A percentile compares a stretch with the other conserved stretches of the same genome.
Evolutionary conservation across 2,797 vertebrate genomes (phyloP).

Genomic region (Lepilemur septentrionalis): DNA sequence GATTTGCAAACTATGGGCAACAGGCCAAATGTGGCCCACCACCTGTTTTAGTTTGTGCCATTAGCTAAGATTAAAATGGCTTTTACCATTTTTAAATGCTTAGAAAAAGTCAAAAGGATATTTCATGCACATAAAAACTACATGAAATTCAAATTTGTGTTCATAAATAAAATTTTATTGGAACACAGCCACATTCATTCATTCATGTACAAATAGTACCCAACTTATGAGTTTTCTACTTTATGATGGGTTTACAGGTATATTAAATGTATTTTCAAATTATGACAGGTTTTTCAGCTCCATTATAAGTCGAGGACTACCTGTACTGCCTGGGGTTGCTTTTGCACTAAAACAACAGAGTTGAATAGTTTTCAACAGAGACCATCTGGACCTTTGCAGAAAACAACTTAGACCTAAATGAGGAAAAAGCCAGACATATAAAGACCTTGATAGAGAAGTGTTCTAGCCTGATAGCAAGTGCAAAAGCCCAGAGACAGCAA

Average conservation of each 20-base stretch:
- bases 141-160: constrained; percentile 19
- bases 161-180: not conserved
- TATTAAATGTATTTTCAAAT: not conserved
- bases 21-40: not conserved
- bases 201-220: not conserved
- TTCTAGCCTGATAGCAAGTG: not conserved
- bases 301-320: not conserved
- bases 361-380: not conserved
- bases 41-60: not conserved
- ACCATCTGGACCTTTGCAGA: not conserved
- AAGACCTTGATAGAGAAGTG: not conserved
- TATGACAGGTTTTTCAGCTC: not conserved
- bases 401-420: constrained; percentile 11
- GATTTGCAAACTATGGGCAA: not conserved
- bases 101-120: not conserved
- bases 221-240: not conserved
- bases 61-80: not conserved
- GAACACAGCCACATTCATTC: not conserved
- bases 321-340: not conserved
- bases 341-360: not conserved
- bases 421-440: not conserved
- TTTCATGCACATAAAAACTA: not conserved
- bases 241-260: not conserved
- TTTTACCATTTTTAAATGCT: constrained; percentile 30
- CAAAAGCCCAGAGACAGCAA: not conserved